Evolutionary conservation across 2,888 invertebrate genomes (phyloP), one percentile per base, ranked within the genome.

Genomic region (Drosophila rubida): DNA sequence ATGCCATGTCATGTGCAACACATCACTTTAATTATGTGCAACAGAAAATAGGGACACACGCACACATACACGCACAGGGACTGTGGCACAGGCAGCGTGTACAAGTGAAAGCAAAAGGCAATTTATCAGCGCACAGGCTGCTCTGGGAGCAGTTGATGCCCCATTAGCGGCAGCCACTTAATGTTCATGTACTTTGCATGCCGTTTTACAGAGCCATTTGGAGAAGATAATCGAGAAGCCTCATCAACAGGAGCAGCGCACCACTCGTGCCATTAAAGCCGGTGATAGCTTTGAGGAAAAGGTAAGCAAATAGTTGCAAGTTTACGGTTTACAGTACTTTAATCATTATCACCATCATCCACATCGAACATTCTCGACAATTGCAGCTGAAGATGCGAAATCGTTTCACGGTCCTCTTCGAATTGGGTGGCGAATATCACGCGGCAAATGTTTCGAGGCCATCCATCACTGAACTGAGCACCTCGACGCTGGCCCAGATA

Each of bases 221-320:
- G 96, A 97, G 90, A 95, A 96, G 87, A 97, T 98, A 90, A 94
- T 97, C 63, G 97, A 97, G 91, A 94, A 97, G 78, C 96, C 97
- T 0, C 95, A 94, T 93, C 67, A 90, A 78, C 91, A 68, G 35
- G 78, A 85, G 14, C 90, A 93, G 51, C 91, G 93, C 39, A 90
- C 87, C 61, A 73, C 60, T 66, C 90, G 90, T 3, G 84, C 87
- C 88, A 94, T 95, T 71, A 94, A 94, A 70, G 94, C 94, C 73
- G 94, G 95, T 87, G 95, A 95, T 77, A 94, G 95, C 89, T 92
- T 94, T 59, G 94, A 93, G 64, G 93, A 93, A 70, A 93, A 93
- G 87, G 93, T 93, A 80, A 92, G 69, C 48, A 8, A 6, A 51
- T 51, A 51, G 51, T 51, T 41, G 8, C 11, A 16, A 16, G 6